Conservation (phyloP, 1,140 invertebrate species). For the Caenorhabditis briggsae region DNA sequence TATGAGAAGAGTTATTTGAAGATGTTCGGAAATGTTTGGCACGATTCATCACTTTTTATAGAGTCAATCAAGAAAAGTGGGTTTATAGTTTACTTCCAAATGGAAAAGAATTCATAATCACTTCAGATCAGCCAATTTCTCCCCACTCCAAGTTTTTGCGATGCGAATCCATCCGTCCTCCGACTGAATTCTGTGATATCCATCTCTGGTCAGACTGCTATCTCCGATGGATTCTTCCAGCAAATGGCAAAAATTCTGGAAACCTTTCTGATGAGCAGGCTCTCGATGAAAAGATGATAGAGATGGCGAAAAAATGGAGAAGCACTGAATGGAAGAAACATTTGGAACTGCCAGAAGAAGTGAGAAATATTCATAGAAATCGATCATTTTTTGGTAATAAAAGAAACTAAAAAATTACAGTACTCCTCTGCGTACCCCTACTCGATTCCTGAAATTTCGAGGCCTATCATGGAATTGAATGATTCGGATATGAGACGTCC, state of each 20-base stretch:
- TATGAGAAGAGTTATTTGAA: constrained; percentile 36
- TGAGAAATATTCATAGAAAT: neutral
- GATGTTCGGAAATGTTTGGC: constrained; percentile 49
- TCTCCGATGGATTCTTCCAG: constrained; percentile 58
- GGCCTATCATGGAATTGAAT: neutral
- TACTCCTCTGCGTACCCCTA: constrained; percentile 27
- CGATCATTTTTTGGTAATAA: neutral
- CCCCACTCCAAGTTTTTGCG: constrained; percentile 16
- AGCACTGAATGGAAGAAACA: constrained; percentile 36
- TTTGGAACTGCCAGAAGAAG: constrained; percentile 4
- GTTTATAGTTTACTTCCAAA: neutral
- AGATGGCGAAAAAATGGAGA: constrained; percentile 9
- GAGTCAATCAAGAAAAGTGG: constrained; percentile 37
- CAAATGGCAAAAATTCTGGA: constrained; percentile 18
- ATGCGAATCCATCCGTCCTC: constrained; percentile 56
- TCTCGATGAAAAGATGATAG: constrained; percentile 52
- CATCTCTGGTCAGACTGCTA: constrained; percentile 58
- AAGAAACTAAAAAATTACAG: neutral
- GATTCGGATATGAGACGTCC: neutral
- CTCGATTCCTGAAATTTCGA: constrained; percentile 28
- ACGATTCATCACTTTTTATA: constrained; percentile 40
- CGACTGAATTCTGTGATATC: constrained; percentile 41
- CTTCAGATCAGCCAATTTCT: neutral
- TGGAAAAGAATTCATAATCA: neutral
- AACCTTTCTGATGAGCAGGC: constrained; percentile 3